Conservation (phyloP, 2,113 vertebrate species). For the Paradisaea rubra region DNA sequence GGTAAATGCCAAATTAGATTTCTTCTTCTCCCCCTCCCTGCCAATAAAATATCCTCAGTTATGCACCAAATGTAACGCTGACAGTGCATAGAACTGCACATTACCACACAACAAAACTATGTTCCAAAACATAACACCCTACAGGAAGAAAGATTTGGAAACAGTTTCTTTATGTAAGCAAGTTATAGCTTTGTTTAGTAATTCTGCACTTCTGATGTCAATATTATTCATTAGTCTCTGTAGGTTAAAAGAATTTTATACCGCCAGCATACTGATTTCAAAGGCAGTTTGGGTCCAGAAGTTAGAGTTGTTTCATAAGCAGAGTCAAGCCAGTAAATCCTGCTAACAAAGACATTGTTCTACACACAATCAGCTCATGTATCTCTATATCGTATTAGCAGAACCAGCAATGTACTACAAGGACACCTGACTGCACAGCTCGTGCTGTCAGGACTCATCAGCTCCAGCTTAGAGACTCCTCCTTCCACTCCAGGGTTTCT, state of each 20-base stretch:
- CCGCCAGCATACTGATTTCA: neutral
- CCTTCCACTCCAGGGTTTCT: neutral
- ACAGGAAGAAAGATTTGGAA: constrained; percentile 40
- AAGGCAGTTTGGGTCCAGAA: neutral
- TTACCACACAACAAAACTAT: constrained; percentile 35
- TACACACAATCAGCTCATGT: neutral
- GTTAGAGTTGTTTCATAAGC: neutral
- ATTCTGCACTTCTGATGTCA: constrained; percentile 13
- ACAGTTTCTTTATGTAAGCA: constrained; percentile 6
- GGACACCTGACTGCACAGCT: constrained; percentile 4
- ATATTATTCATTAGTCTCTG: constrained; percentile 36
- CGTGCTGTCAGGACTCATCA: neutral
- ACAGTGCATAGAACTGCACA: neutral
- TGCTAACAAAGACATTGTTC: neutral
- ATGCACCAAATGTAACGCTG: neutral
- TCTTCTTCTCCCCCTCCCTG: neutral
- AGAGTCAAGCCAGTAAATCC: neutral
- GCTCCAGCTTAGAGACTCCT: neutral
- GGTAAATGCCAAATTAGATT: neutral
- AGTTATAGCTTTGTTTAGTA: constrained; percentile 27
- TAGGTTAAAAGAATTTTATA: neutral
- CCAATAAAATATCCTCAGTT: neutral
- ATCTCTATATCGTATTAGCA: neutral
- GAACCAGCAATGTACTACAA: neutral
- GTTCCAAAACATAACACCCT: constrained; percentile 25